phyloP scores from a whole-genome alignment of 2,113 vertebrate genomes.

The Cromileptes altivelis region DNA sequence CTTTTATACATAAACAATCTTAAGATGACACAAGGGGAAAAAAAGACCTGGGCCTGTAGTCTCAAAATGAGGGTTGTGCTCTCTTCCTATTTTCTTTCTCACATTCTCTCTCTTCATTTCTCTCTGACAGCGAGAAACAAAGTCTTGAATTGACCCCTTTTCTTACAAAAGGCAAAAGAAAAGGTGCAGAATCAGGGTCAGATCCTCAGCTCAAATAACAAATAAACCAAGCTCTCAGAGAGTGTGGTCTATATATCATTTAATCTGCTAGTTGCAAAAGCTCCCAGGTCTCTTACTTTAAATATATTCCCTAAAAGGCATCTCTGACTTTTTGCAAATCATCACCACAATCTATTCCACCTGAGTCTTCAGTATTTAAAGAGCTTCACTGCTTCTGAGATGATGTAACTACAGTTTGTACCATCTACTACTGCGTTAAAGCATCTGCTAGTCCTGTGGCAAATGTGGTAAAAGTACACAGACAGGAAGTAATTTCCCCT shows the following conservation, averaged over 20 bases:
- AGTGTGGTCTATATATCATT: slow-evolving; percentile 8
- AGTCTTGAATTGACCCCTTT: background rate
- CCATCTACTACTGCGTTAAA: slow-evolving; percentile 8
- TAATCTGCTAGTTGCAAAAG: background rate
- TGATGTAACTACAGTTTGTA: slow-evolving; percentile 9
- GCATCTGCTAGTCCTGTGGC: background rate
- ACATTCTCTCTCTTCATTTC: background rate
- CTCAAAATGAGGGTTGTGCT: background rate
- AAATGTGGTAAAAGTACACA: background rate
- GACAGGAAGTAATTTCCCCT: slow-evolving; percentile 7
- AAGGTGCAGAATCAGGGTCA: slow-evolving; percentile 5
- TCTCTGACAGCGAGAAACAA: background rate
- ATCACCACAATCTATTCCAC: background rate
- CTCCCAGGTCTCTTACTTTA: background rate
- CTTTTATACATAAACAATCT: background rate
- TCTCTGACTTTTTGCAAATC: background rate
- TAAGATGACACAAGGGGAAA: background rate
- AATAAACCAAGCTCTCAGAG: background rate
- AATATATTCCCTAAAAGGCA: background rate
- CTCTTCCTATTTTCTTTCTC: background rate
- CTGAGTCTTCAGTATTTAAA: slow-evolving; percentile 18
- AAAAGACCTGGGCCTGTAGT: too few relatives aligned
- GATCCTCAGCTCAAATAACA: background rate
- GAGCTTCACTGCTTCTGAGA: slow-evolving; percentile 9
- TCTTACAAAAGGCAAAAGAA: background rate